A percentile compares a stretch with the other conserved stretches of the same genome.
Conservation (phyloP, 2,888 invertebrate species). For the Tipula confusa region DNA sequence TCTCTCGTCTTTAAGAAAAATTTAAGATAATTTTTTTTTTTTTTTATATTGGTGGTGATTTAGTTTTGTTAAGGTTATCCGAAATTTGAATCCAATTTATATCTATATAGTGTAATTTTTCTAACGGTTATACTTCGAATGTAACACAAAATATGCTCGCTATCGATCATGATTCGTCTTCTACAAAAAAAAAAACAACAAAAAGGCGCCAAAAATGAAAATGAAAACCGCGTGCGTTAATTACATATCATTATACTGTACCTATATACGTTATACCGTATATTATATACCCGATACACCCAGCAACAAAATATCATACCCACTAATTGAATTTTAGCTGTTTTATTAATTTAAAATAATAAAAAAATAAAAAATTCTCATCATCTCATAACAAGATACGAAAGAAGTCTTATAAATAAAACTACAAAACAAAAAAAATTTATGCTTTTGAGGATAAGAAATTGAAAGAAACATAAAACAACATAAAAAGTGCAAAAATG, state of each 20-base stretch:
- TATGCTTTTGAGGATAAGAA: neutral
- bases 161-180: no score
- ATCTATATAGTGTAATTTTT: no score
- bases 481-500: neutral
- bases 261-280: neutral
- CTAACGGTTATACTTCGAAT: no score
- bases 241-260: conserved; percentile 14
- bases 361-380: neutral
- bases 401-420: conserved; percentile 13
- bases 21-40: neutral
- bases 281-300: neutral
- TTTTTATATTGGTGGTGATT: neutral
- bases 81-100: neutral
- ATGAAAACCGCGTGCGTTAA: neutral
- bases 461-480: neutral
- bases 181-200: no score
- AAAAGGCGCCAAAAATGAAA: neutral
- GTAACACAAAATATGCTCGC: no score
- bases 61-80: neutral
- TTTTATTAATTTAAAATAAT: neutral
- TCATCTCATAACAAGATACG: conserved; percentile 14
- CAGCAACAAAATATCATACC: neutral
- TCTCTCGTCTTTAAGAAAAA: neutral
- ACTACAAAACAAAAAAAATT: no score
- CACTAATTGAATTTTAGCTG: conserved; percentile 20